A percentile compares a stretch with the other conserved stretches of the same genome.
Evolutionary conservation across 2,113 vertebrate genomes (phyloP).

Genomic region (Myiozetetes cayanensis): DNA sequence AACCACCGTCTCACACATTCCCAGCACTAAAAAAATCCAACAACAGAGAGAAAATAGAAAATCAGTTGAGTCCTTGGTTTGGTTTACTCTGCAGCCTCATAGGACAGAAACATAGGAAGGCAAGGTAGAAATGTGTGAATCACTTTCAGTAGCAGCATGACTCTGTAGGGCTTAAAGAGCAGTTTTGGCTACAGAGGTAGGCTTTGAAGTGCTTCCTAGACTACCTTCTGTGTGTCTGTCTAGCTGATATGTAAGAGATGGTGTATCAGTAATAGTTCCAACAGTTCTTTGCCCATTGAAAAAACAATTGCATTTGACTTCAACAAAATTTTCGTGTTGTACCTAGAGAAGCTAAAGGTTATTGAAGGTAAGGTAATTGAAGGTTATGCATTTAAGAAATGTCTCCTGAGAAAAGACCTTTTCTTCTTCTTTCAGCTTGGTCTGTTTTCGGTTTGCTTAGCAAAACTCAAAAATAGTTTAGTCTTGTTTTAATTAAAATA

Average conservation of each 20-base stretch:
- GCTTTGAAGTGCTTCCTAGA: background rate
- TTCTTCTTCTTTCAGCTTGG: background rate
- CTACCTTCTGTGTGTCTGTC: background rate
- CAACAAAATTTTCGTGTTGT: background rate
- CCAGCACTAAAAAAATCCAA: background rate
- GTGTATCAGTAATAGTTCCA: background rate
- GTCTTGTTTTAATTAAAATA: background rate
- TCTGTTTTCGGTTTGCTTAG: background rate
- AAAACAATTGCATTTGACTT: background rate
- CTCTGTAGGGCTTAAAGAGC: background rate
- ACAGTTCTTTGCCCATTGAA: background rate
- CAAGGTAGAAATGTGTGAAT: background rate
- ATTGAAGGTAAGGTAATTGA: background rate
- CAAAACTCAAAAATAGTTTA: background rate
- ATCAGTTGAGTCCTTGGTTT: background rate
- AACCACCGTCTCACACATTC: background rate
- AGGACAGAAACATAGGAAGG: background rate
- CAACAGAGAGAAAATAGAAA: background rate
- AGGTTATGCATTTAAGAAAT: background rate
- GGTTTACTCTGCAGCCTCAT: background rate
- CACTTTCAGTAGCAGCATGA: background rate
- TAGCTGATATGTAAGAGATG: rapidly evolving
- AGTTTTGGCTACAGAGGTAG: background rate
- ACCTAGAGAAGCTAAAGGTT: background rate
- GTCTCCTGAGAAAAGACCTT: background rate